Conservation (phyloP, 2,888 invertebrate species). For the Celastrina argiolus region DNA sequence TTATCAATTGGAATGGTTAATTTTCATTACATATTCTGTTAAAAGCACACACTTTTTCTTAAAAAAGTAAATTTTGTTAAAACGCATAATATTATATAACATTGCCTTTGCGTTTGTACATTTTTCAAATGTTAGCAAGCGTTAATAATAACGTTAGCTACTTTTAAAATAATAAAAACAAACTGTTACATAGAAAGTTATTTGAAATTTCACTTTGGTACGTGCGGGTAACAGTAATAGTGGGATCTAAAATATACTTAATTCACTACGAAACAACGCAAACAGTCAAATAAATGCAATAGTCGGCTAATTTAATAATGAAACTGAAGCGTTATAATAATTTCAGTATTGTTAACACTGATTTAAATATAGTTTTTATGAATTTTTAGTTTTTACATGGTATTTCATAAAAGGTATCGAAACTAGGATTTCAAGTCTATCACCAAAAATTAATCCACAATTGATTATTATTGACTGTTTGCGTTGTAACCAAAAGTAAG, state of each 20-base stretch:
- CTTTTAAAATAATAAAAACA: neutral
- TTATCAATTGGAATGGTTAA: constrained; percentile 67
- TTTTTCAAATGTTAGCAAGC: neutral
- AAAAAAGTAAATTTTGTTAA: constrained; percentile 1
- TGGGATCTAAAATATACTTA: neutral
- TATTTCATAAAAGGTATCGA: neutral
- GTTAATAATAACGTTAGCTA: neutral
- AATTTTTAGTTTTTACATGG: no score
- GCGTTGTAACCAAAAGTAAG: constrained; percentile 7
- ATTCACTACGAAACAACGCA: constrained; percentile 3
- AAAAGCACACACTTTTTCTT: neutral
- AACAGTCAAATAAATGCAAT: constrained; percentile 1
- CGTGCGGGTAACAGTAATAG: constrained; percentile 17
- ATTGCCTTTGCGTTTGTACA: no score
- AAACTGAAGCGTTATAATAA: neutral
- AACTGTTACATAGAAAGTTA: neutral
- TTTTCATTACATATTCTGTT: constrained; percentile 28
- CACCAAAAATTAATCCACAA: neutral
- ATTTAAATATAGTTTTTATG: no score
- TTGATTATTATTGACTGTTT: neutral
- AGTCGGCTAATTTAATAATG: neutral
- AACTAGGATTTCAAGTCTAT: neutral
- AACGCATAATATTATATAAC: neutral
- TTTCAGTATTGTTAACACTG: no score
- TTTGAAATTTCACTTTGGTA: constrained; percentile 22